phyloP scores from a whole-genome alignment of 92 coral and sea anemone species.

The Heteractis magnifica region DNA sequence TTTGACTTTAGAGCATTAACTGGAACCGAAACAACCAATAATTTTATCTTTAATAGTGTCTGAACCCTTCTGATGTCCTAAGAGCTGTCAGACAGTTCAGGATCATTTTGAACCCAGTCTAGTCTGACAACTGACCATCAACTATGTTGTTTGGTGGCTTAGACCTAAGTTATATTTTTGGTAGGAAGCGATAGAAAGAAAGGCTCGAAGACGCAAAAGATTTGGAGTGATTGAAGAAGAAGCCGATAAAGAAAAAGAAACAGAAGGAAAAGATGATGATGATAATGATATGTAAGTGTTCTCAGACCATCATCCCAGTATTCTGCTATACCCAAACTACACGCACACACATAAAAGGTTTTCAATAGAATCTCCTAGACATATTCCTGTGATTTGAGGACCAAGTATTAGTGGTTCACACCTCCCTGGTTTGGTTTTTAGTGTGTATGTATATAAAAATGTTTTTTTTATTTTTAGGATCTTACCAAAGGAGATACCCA shows the following conservation, averaged over 20 bases:
- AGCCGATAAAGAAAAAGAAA: conserved; percentile 26
- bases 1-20: too few species aligned
- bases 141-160: not conserved
- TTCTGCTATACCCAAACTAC: too few species aligned
- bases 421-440: not conserved
- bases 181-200: conserved; percentile 76
- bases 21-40: too few species aligned
- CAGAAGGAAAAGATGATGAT: conserved; percentile 31
- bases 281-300: conserved; percentile 12
- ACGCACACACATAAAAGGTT: too few species aligned
- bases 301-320: too few species aligned
- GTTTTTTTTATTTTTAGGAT: not conserved
- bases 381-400: not conserved
- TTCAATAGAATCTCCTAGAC: too few species aligned
- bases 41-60: not conserved
- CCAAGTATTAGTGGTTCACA: not conserved
- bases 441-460: not conserved
- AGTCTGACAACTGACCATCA: too few species aligned
- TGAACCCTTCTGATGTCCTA: too few species aligned
- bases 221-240: conserved; percentile 71
- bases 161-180: not conserved
- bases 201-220: conserved; percentile 71
- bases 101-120: too few species aligned
- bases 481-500: conserved; percentile 44
- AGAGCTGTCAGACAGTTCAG: too few species aligned